A percentile compares a stretch with the other conserved stretches of the same genome.
These are phyloP conservation scores for Triops longicaudatus DNA, from an alignment of 1,140 invertebrate species.

Conservation along the genomic window DNA sequence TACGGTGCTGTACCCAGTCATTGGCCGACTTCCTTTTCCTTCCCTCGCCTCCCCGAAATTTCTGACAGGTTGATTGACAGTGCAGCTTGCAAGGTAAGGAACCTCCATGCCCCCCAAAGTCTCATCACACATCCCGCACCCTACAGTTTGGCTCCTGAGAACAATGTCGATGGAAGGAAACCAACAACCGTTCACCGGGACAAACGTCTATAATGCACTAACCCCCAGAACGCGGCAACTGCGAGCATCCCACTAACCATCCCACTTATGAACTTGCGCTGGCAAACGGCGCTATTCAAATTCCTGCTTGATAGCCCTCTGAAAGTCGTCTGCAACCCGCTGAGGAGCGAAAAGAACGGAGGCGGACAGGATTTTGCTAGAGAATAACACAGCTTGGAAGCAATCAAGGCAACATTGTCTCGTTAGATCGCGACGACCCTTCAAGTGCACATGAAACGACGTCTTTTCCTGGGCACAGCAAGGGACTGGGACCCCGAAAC, in stretches of 20 bases:
- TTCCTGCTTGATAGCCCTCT: background rate
- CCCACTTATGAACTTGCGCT: background rate
- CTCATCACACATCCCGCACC: background rate
- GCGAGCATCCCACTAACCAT: background rate
- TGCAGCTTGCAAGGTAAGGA: constrained; percentile 6
- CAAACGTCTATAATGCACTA: background rate
- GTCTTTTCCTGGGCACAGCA: background rate
- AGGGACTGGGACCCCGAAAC: background rate
- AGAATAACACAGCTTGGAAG: background rate
- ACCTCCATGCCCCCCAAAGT: background rate
- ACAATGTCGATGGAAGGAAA: background rate
- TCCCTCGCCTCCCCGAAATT: background rate
- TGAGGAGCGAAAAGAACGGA: background rate
- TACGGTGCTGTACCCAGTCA: background rate
- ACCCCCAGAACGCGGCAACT: background rate
- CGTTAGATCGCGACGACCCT: constrained; percentile 1
- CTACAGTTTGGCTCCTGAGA: background rate
- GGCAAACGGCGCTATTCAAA: background rate
- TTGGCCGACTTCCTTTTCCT: background rate
- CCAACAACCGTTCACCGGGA: background rate
- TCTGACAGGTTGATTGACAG: constrained; percentile 11
- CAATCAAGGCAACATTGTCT: constrained; percentile 8
- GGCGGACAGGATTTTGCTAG: background rate
- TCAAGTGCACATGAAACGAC: background rate
- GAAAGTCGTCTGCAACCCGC: background rate